phyloP scores from a whole-genome alignment of 2,113 vertebrate genomes.

The Platichthys flesus region DNA sequence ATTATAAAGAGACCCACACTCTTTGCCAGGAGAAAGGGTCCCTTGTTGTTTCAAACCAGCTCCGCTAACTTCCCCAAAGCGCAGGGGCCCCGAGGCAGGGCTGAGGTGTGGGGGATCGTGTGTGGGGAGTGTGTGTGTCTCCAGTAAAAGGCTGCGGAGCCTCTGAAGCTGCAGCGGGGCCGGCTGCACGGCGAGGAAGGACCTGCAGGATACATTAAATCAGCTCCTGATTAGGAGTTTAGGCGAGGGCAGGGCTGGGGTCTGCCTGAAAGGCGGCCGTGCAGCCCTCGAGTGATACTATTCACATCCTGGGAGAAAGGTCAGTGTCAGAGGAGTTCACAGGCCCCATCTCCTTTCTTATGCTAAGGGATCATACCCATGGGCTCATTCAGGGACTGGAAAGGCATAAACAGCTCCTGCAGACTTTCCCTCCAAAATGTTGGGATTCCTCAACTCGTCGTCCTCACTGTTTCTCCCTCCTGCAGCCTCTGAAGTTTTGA shows the following conservation, averaged over 20 bases:
- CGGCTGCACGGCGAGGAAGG: constrained; percentile 43
- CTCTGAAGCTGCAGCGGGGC: constrained; percentile 40
- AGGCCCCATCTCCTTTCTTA: constrained; percentile 77
- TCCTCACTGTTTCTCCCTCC: background rate
- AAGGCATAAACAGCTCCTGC: constrained; percentile 57
- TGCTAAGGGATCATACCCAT: constrained; percentile 73
- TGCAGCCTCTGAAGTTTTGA: constrained; percentile 1
- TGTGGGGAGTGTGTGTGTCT: constrained; percentile 24
- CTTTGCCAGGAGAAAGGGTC: constrained; percentile 48
- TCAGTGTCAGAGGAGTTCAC: constrained; percentile 78
- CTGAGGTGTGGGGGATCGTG: background rate
- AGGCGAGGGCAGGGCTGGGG: constrained; percentile 66
- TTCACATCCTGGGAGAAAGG: constrained; percentile 74
- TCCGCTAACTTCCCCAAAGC: constrained; percentile 47
- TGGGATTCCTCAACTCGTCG: constrained; percentile 25
- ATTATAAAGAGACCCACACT: constrained; percentile 64
- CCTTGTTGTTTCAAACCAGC: constrained; percentile 67
- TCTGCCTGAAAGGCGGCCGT: constrained; percentile 62
- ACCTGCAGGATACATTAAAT: constrained; percentile 78
- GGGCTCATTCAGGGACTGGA: constrained; percentile 48
- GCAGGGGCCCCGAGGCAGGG: constrained; percentile 61
- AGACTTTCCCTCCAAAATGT: constrained; percentile 77
- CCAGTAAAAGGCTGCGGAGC: constrained; percentile 46
- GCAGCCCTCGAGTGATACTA: constrained; percentile 72
- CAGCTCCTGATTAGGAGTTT: constrained; percentile 75